These are phyloP conservation scores for Puffinus mauretanicus DNA, from an alignment of 2,113 vertebrate species.

Conservation along the genomic window DNA sequence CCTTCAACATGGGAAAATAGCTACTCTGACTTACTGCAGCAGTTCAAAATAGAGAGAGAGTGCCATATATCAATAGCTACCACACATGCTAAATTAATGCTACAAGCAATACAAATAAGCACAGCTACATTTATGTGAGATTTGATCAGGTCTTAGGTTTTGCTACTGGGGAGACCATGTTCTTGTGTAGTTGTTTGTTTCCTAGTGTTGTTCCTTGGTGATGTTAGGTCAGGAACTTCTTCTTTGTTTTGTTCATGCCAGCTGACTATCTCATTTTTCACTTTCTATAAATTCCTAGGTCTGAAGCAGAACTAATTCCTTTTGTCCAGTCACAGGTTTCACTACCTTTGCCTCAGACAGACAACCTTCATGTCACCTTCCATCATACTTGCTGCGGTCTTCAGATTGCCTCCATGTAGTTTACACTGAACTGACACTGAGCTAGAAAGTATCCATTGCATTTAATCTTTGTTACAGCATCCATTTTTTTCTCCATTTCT, in stretches of 20 bases:
- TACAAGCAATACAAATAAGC: background rate
- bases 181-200: background rate
- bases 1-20: background rate
- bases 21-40: background rate
- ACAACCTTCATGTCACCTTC: background rate
- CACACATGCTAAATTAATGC: background rate
- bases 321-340: background rate
- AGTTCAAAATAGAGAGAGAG: background rate
- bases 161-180: background rate
- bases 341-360: background rate
- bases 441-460: background rate
- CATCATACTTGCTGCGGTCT: background rate
- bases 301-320: background rate
- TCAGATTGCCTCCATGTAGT: background rate
- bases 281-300: background rate
- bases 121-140: fast-evolving
- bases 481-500: background rate
- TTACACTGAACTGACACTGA: background rate
- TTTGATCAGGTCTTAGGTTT: fast-evolving
- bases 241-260: background rate
- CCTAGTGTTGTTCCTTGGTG: background rate
- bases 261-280: background rate
- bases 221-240: background rate
- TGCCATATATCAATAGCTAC: background rate
- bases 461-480: background rate